Base-by-base conservation (phyloP, 1,140 invertebrate genomes). In the Drosophila kanapiae region DNA sequence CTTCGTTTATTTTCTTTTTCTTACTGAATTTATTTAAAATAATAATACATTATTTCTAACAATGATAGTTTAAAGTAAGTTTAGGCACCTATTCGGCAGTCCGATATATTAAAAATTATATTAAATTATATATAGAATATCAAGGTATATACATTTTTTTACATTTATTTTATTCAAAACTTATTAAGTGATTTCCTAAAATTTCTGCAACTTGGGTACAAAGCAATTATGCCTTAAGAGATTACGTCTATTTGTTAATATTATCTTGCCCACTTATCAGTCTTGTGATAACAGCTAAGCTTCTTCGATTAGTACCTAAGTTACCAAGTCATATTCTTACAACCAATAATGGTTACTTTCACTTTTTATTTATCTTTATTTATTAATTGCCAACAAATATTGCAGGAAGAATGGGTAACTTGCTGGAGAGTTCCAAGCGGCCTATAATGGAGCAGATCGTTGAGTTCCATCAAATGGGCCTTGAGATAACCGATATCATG, bases 381-480 rank as follows among this genome's bases (percentile, higher is more conserved):
- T 27, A 16, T 27, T 6, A 18, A n/a, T 10, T 56, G 16, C 31
- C 31, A 16, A 35, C 11, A 16, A 59, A 5, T 8, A 51, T 83
- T 75, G 0, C 11, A 91, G 87, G 40, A 6, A 33, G 74, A 42
- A 48, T 84, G 0, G 40, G 40, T 18, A 87, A 78, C 42, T 27
- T 92, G 5, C 40, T 92, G 16, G 37, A 67, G 8, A 60, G n/a
- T 2, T 74, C 76, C 6, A 56, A 75, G 31, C 8, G 51, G 11
- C 79, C 70, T 5, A 81, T 91, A 35, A 16, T 88, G 4, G 48
- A 85, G 29, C 84, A 86, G 61, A 68, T 88, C n/a, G 0, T 87
- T 10, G 23, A 61, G 0, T 87, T 88, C 38, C 79, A 88, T 57
- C 33, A 67, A 0, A 91, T 92, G 87, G 91, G 91, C 7, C 10